Base-by-base conservation (phyloP, 2,888 invertebrate genomes). In the Kuschelorhynchus macadamiae region DNA sequence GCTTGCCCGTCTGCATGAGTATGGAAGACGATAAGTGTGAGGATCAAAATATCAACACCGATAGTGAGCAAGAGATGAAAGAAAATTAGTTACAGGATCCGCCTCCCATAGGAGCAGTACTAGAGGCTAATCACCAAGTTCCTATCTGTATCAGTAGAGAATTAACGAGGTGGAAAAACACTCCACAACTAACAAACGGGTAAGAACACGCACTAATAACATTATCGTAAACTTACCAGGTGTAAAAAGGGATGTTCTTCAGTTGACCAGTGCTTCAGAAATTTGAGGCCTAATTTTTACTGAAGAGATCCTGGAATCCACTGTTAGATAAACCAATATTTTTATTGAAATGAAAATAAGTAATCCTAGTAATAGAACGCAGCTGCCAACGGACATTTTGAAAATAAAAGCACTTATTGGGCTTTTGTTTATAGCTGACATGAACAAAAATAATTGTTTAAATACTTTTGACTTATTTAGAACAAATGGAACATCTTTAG, bases 361-460 rank as follows among this genome's bases (percentile, higher is more conserved):
- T 11, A 18, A 44, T 44, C 44, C 44, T 4, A 44, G 11, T 11
- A 17, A 17, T 14, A 44, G 16, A 11, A 9, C 44, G 2, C 7
- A 33, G 11, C 9, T 17, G 14, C 1, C 2, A 18, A 36, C 36
- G 1, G 52, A 52, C 12, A 9, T 52, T 9, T 2, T 52, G 9
- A 36, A 52, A 14, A 7, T 52, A 1, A 36, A 17, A 33, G 44
- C 44, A 18, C 18, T 44, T 2, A 18, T 52, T 1, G 76, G 78
- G 25, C 67, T 79, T 21, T 65, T 80, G 20, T 79, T 79, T 67
- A 66, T 79, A 44, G 72, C 76, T 67, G 79, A 77, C 50, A 60
- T 72, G 5, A 71, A 72, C 17, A 71, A 72, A 76, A 32, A 71
- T 20, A 71, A 72, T 70, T 62, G 71, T 36, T 56, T 55, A 46